These are phyloP conservation scores for Leucopternis melanops DNA, from an alignment of 2,113 vertebrate species.

Conservation along the genomic window DNA sequence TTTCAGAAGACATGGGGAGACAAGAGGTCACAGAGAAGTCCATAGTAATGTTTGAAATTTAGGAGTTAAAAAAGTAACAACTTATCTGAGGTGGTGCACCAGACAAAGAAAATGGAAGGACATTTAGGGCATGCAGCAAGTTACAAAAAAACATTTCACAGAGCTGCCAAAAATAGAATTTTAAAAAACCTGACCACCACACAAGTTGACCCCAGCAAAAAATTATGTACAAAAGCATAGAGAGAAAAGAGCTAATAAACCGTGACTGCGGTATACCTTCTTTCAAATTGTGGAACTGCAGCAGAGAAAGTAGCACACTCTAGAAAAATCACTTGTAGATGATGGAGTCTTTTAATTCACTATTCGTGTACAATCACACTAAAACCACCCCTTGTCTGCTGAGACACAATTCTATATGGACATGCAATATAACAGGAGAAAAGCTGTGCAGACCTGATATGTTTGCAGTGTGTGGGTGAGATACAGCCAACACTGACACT, in stretches of 20 bases:
- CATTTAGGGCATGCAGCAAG: not conserved
- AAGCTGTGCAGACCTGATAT: not conserved
- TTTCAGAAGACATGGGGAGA: not conserved
- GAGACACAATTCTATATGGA: not conserved
- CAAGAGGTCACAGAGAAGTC: not conserved
- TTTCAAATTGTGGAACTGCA: not conserved
- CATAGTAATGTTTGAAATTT: not conserved
- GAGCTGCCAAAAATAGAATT: not conserved
- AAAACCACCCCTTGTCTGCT: not conserved
- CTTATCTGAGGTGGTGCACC: not conserved
- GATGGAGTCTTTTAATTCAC: not conserved
- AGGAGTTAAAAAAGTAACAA: not conserved
- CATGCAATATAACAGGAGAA: not conserved
- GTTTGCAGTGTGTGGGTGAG: not conserved
- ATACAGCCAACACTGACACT: not conserved
- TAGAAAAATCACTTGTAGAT: not conserved
- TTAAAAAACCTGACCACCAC: not conserved
- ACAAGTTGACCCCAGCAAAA: not conserved
- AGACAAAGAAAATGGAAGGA: not conserved
- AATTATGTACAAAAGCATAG: not conserved
- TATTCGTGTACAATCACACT: not conserved
- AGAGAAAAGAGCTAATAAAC: not conserved
- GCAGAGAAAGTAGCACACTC: not conserved
- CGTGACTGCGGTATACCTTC: accelerated
- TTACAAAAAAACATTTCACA: not conserved